Conservation (phyloP, 2,797 vertebrate genomes). For the Schizothorax lantsangensis region DNA sequence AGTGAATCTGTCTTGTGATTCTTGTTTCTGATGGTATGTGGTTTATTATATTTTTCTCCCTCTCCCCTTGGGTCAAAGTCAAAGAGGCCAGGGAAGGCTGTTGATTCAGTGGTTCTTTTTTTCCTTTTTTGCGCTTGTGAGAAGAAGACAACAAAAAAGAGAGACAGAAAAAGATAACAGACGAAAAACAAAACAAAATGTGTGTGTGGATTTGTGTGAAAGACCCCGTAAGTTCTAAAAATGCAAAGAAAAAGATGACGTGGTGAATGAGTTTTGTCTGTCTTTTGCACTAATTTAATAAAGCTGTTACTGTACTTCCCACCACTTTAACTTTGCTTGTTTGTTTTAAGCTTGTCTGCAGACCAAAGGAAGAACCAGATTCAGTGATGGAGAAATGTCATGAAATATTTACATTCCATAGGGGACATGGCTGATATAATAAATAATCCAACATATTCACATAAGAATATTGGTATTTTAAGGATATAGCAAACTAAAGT, state of each 20-base stretch:
- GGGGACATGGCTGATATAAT: slow-evolving; percentile 10
- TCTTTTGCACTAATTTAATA: slow-evolving; percentile 92
- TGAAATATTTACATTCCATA: slow-evolving; percentile 25
- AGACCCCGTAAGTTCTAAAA: slow-evolving; percentile 70
- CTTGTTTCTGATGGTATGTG: slow-evolving; percentile 65
- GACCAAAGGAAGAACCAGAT: neutral
- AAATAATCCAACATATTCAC: slow-evolving; percentile 15
- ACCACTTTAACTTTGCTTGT: slow-evolving; percentile 59
- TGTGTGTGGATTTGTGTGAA: slow-evolving; percentile 71
- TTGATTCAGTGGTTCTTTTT: slow-evolving; percentile 71
- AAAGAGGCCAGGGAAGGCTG: slow-evolving; percentile 67
- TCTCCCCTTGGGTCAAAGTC: slow-evolving; percentile 61
- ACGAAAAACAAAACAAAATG: slow-evolving; percentile 46
- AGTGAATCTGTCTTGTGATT: slow-evolving; percentile 67
- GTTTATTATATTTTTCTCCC: slow-evolving; percentile 52
- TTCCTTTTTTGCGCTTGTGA: slow-evolving; percentile 64
- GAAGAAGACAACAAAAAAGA: slow-evolving; percentile 63
- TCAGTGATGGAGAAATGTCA: slow-evolving; percentile 2
- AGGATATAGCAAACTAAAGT: neutral
- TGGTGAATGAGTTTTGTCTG: slow-evolving; percentile 85
- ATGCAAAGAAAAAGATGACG: slow-evolving; percentile 78
- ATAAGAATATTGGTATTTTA: slow-evolving; percentile 10
- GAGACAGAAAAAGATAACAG: slow-evolving; percentile 31
- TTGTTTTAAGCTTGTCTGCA: slow-evolving; percentile 40
- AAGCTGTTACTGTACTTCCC: slow-evolving; percentile 84